These are phyloP conservation scores for Engraulis encrasicolus DNA, from an alignment of 2,113 vertebrate species.

Conservation along the genomic window DNA sequence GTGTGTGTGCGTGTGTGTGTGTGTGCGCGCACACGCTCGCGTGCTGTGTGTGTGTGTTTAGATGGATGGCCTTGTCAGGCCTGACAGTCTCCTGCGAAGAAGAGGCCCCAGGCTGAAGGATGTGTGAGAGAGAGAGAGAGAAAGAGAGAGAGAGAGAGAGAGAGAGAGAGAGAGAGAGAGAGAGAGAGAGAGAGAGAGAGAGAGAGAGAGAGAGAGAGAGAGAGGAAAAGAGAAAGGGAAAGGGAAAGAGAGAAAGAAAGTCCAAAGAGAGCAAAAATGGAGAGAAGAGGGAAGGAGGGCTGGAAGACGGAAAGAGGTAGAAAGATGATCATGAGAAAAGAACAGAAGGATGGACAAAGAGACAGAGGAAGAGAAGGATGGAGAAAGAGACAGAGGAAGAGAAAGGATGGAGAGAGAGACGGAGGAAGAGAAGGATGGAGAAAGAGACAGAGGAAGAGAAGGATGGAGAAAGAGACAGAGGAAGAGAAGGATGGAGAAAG, in stretches of 20 bases:
- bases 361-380: background rate
- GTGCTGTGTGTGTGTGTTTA: too few species aligned
- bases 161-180: slow-evolving; percentile 19
- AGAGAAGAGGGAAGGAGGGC: slow-evolving; percentile 5
- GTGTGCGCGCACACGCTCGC: too few species aligned
- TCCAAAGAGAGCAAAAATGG: too few species aligned
- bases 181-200: background rate
- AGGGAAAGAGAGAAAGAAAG: background rate
- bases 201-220: slow-evolving; percentile 8
- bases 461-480: background rate
- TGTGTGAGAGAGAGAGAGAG: background rate
- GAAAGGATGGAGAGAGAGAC: background rate
- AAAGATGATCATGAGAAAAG: slow-evolving; percentile 28
- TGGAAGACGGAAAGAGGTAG: background rate
- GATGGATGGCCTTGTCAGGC: too few species aligned
- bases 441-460: slow-evolving; percentile 8
- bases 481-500: background rate
- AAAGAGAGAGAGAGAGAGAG: slow-evolving; percentile 1
- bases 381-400: background rate
- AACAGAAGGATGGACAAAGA: background rate
- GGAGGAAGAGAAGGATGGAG: slow-evolving; percentile 1
- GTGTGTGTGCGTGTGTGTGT: too few species aligned
- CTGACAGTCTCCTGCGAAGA: slow-evolving; percentile 36
- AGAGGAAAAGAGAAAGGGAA: background rate
- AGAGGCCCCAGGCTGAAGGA: background rate